Evolutionary conservation across 2,888 invertebrate genomes (phyloP), one percentile per base, ranked within the genome.

Genomic region (Colostygia pectinataria): DNA sequence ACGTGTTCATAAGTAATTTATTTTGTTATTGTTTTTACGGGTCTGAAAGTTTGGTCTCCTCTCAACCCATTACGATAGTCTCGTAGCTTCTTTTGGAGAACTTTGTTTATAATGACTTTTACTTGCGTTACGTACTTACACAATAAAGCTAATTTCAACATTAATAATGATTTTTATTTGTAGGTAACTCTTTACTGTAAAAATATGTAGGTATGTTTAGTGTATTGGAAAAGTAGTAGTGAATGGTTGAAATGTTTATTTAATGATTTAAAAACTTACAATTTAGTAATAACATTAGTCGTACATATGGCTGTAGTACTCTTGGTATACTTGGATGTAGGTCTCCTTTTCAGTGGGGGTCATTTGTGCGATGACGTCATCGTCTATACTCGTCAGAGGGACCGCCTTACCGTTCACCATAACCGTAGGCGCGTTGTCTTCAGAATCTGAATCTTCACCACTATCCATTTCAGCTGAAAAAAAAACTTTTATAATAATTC

Each of bases 301-400:
- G 71, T 94, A 95, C 91, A 97, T 95, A 79, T 97, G 95, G 61
- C 97, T 95, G 87, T 97, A 98, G 83, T 96, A 95, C 80, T 98
- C 98, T 78, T 98, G 98, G 77, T 97, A 98, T 31, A 96, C 93
- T 84, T 97, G 95, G 65, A 98, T 98, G 81, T 98, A 99, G 27
- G 95, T 94, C 74, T 98, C 97, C 83, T 98, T 98, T 77, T 99
- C 98, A 2, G 94, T 91, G 12, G 96, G 95, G 6, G 96, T 95
- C 98, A 99, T 99, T 80, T 94, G 94, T 0, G 95, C 94, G 63
- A 98, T 97, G 68, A 97, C 92, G 62, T 94, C 93, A 77, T 97
- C 96, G 71, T 96, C 95, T 7, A 98, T 93, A 70, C 96, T 95
- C 23, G 96, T 95, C 48, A 98, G 92, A 0, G 96, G 93, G 58